Base-by-base conservation (phyloP, 2,797 vertebrate genomes). In the Chelonia mydas region DNA sequence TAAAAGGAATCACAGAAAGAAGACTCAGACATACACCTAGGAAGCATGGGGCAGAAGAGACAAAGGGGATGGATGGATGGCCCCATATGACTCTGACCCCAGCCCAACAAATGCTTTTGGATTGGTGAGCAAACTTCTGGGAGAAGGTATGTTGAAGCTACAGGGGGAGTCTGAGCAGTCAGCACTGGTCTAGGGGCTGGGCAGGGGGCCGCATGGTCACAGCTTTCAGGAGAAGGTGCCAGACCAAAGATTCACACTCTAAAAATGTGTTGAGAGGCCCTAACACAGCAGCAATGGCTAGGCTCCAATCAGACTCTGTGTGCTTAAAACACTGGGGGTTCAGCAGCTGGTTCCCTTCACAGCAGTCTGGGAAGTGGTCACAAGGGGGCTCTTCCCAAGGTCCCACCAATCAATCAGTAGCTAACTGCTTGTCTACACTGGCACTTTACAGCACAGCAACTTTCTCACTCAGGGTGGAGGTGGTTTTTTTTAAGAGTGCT, bases 331-430 rank as follows among this genome's bases (percentile, higher is more conserved):
- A 41, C 65, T 8, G 2, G 19, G 19, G 37, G 37, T 21, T 72
- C 19, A 72, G 65, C 3, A 72, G 65, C 65, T 41, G n/a, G n/a
- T 37, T 72, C 7, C n/a, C 65, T 41, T 37, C 19, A 37, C 9
- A 37, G 19, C n/a, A 72, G 19, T 41, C 11, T 72, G n/a, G 19
- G n/a, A 72, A 41, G 65, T 72, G 65, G 19, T 19, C 61, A 65
- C 7, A 17, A n/a, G 33, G n/a, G n/a, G n/a, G n/a, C 65, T 68
- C 65, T 72, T 95, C 41, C 25, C 88, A 95, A 89, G 68, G 90
- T 95, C 93, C 93, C 93, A 86, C 82, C 19, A 91, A 95, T 77
- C 80, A 96, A 96, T 95, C 93, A 95, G 82, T 21, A 21, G 65
- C 65, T 68, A 19, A 47, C 47, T 47, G 47, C 47, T 47, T 47